Evolutionary conservation across 1,140 invertebrate genomes (phyloP).

Genomic region (Aricia agestis): DNA sequence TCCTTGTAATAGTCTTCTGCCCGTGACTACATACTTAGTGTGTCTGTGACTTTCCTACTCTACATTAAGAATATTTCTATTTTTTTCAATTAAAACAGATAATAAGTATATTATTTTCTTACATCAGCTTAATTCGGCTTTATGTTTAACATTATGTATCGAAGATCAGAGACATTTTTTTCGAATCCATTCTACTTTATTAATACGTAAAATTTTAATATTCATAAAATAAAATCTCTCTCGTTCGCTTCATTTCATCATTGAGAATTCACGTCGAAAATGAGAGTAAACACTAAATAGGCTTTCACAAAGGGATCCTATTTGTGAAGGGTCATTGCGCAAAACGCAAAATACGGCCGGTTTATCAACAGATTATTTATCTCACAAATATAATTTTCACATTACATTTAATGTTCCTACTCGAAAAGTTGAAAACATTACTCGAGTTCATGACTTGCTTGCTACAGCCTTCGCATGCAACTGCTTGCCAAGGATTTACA

Average conservation of each 20-base stretch:
- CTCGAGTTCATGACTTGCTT: not conserved
- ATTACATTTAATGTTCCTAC: not conserved
- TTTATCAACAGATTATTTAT: conserved; percentile 1
- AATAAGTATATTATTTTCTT: not conserved
- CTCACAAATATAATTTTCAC: not conserved
- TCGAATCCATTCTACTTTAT: not conserved
- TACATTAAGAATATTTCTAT: no score
- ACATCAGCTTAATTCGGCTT: not conserved
- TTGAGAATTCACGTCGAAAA: not conserved
- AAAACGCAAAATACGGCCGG: conserved; percentile 4
- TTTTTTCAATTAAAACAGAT: not conserved
- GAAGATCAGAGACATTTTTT: not conserved
- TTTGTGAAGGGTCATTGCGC: conserved; percentile 10
- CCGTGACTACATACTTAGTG: no score
- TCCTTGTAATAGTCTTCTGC: no score
- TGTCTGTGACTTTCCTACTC: no score
- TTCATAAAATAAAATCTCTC: not conserved
- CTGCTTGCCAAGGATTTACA: not conserved
- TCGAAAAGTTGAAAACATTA: not conserved
- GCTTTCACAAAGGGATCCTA: conserved; percentile 2
- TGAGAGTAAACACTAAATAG: conserved; percentile 4
- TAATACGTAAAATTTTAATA: not conserved
- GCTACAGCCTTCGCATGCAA: no score
- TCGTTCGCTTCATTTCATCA: not conserved
- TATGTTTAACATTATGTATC: not conserved